Percentiles rank a stretch among this genome's conserved stretches.
Evolutionary conservation across 2,888 invertebrate genomes (phyloP).

Genomic region (Willowsia nigromaculata): DNA sequence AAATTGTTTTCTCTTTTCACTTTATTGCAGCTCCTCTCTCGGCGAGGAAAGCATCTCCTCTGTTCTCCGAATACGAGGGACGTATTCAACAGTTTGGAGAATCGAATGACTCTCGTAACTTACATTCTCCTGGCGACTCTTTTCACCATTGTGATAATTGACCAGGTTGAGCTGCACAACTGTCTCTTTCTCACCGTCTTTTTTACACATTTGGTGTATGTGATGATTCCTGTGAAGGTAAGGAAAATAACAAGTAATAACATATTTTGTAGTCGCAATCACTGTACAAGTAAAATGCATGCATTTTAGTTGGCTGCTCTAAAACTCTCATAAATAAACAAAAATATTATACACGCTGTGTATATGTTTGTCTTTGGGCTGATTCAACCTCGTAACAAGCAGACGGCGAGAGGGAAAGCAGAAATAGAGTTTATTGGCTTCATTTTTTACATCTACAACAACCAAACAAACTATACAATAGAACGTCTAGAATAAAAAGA

Average conservation of each 20-base stretch:
- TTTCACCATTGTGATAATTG: constrained; percentile 85
- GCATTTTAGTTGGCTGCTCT: too few relatives aligned
- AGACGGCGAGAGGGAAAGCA: not conserved
- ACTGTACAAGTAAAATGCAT: too few relatives aligned
- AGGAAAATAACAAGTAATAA: too few relatives aligned
- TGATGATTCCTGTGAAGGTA: constrained; percentile 66
- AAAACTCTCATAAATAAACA: too few relatives aligned
- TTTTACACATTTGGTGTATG: constrained; percentile 59
- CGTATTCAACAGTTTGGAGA: constrained; percentile 68
- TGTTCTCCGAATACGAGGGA: constrained; percentile 56
- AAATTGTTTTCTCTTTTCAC: not conserved
- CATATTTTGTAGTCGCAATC: too few relatives aligned
- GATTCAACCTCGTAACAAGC: not conserved
- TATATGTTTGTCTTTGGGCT: not conserved
- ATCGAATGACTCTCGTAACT: constrained; percentile 83
- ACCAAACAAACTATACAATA: not conserved
- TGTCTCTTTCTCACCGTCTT: constrained; percentile 67
- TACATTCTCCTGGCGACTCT: constrained; percentile 91
- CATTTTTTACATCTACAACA: not conserved
- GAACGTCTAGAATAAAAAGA: not conserved
- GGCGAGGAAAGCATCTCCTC: constrained; percentile 54
- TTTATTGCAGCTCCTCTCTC: constrained; percentile 52
- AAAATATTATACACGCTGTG: too few relatives aligned
- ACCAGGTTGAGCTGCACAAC: constrained; percentile 62
- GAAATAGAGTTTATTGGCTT: not conserved